Percentiles rank a stretch among this genome's conserved stretches.
These are phyloP conservation scores for Crocuta crocuta DNA, from an alignment of 2,113 vertebrate species.

Conservation along the genomic window DNA sequence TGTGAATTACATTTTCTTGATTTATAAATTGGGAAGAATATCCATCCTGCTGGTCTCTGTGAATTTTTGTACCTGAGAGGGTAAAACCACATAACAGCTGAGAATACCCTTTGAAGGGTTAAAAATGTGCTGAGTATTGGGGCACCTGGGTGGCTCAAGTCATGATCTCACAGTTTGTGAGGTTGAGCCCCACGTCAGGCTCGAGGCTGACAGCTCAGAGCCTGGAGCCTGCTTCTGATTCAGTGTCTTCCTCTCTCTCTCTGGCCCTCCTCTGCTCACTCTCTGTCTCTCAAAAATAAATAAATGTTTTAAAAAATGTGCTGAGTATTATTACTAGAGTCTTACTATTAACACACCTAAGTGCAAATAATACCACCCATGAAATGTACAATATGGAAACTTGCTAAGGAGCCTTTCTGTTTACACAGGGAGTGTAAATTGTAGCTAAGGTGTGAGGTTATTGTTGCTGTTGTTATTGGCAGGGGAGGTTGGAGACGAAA, in stretches of 20 bases:
- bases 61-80: slow-evolving; percentile 29
- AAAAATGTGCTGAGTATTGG: neutral
- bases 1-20: neutral
- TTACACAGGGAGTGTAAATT: slow-evolving; percentile 51
- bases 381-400: slow-evolving; percentile 33
- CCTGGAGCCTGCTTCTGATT: no score
- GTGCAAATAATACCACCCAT: slow-evolving; percentile 45
- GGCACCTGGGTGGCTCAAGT: no score
- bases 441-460: slow-evolving; percentile 11
- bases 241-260: no score
- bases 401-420: slow-evolving; percentile 63
- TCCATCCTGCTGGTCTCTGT: neutral
- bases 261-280: no score
- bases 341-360: slow-evolving; percentile 59
- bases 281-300: no score
- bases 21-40: slow-evolving; percentile 45
- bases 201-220: no score
- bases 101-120: slow-evolving; percentile 27
- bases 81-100: neutral
- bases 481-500: neutral
- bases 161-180: no score
- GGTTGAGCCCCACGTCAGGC: no score
- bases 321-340: neutral
- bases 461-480: neutral
- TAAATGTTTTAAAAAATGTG: neutral